Conservation (phyloP, 2,797 vertebrate species). For the Triplophysa bombifrons region DNA sequence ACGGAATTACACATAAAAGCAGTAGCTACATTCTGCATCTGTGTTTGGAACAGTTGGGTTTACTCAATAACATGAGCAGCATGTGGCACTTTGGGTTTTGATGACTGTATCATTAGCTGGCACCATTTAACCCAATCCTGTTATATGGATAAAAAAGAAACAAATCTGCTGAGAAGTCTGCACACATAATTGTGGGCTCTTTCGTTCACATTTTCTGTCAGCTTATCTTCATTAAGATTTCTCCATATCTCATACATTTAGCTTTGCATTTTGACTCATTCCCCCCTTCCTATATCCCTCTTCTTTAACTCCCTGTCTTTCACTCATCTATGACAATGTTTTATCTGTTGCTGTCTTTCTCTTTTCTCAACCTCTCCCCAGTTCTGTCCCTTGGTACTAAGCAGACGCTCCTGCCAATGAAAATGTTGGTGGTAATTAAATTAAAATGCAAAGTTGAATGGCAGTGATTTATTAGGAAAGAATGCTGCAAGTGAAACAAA, state of each 20-base stretch:
- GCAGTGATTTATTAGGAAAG: conserved; percentile 76
- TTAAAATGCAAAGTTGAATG: conserved; percentile 73
- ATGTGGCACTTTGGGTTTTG: conserved; percentile 40
- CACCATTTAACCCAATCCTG: conserved; percentile 42
- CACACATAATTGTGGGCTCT: conserved; percentile 15
- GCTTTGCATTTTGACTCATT: not conserved
- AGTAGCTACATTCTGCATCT: conserved; percentile 24
- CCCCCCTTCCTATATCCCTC: not conserved
- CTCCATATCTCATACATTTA: not conserved
- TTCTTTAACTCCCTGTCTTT: conserved; percentile 18
- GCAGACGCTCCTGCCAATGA: conserved; percentile 72
- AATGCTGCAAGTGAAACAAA: conserved; percentile 62
- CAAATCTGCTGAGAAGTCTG: conserved; percentile 35
- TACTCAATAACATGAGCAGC: conserved; percentile 39
- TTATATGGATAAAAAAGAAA: conserved; percentile 44
- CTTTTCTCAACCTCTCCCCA: conserved; percentile 54
- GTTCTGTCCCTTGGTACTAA: conserved; percentile 62
- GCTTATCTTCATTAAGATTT: conserved; percentile 4
- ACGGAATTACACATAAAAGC: conserved; percentile 46
- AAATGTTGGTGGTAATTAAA: conserved; percentile 75
- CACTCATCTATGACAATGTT: not conserved
- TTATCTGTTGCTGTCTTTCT: not conserved
- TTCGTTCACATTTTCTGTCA: not conserved
- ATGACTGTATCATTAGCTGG: conserved; percentile 51
- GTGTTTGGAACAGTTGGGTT: conserved; percentile 33